phyloP scores from a whole-genome alignment of 2,888 invertebrate genomes.

The Phorcus lineatus region DNA sequence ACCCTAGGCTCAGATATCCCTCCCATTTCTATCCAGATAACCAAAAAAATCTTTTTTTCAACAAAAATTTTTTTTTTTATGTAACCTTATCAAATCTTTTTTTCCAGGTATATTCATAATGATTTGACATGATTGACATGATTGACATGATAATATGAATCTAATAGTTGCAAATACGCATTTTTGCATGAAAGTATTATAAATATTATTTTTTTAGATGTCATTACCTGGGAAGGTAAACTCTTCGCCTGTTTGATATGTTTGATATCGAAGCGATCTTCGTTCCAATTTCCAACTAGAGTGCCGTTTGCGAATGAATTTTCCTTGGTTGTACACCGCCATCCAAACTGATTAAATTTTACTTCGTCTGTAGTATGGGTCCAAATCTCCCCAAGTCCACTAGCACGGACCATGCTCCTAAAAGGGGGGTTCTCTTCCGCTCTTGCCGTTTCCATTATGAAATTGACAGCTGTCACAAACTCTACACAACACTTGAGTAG shows the following conservation, averaged over 20 bases:
- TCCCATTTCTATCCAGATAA: too few relatives aligned
- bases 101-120: too few relatives aligned
- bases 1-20: too few relatives aligned
- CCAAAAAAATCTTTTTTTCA: too few relatives aligned
- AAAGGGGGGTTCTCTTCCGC: constrained; percentile 52
- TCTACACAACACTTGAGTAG: too few relatives aligned
- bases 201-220: too few relatives aligned
- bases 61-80: too few relatives aligned
- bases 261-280: constrained; percentile 67
- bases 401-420: constrained; percentile 64
- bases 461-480: background rate
- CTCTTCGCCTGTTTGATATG: constrained; percentile 60
- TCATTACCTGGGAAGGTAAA: constrained; percentile 69
- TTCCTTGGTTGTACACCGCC: constrained; percentile 71
- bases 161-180: too few relatives aligned
- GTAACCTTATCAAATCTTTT: too few relatives aligned
- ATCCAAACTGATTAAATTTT: constrained; percentile 69
- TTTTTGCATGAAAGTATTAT: too few relatives aligned
- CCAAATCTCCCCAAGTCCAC: constrained; percentile 68
- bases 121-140: too few relatives aligned
- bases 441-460: background rate
- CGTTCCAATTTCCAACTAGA: constrained; percentile 73
- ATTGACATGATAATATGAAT: too few relatives aligned
- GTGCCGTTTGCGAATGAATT: constrained; percentile 60
- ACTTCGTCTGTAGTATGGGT: constrained; percentile 59